Evolutionary conservation across 2,113 vertebrate species (phyloP).

Genomic region (Gavia stellata): DNA sequence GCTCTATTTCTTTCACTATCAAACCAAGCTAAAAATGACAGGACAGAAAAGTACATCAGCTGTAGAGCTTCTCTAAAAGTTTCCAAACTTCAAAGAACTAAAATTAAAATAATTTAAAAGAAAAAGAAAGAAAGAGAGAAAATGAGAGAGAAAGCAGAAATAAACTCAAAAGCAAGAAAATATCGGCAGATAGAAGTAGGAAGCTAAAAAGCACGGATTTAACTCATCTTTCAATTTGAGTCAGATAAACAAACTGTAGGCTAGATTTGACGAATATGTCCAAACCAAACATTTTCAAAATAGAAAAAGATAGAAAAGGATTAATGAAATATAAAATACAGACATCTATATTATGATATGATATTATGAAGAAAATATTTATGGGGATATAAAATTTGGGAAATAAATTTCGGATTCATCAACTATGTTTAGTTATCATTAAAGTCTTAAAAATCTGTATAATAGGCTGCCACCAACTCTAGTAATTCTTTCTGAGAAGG

Average conservation of each 20-base stretch:
- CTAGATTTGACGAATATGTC: neutral
- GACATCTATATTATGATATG: neutral
- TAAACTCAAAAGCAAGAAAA: neutral
- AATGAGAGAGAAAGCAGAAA: neutral
- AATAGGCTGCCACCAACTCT: neutral
- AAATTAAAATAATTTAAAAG: neutral
- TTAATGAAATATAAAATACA: neutral
- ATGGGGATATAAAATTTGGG: neutral
- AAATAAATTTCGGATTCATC: neutral
- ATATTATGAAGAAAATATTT: neutral
- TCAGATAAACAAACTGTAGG: neutral
- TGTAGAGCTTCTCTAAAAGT: neutral
- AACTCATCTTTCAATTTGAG: neutral
- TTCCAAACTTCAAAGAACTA: neutral
- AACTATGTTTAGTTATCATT: neutral
- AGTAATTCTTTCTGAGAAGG: neutral
- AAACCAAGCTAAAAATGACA: neutral
- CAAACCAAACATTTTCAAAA: neutral
- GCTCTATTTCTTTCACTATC: neutral
- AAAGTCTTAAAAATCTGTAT: neutral
- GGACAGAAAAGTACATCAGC: neutral
- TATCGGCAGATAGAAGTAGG: neutral
- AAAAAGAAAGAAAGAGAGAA: rapidly evolving
- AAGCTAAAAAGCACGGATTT: neutral
- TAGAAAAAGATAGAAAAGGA: neutral